Conservation (phyloP, 1,140 invertebrate genomes). For the Trichogramma pretiosum region DNA sequence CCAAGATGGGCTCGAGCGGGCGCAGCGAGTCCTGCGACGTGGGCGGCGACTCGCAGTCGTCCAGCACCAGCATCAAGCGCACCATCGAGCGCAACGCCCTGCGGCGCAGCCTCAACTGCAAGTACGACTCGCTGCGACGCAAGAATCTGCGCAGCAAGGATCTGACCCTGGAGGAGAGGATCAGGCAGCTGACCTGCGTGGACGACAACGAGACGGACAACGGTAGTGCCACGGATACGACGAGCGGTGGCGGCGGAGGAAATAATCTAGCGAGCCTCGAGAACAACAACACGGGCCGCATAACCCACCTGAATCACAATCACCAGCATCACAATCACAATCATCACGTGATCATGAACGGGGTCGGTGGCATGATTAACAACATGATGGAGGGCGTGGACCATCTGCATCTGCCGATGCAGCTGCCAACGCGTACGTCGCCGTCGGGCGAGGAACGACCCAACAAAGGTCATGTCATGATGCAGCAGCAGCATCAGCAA, state of each 20-base stretch:
- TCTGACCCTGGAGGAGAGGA: constrained; percentile 65
- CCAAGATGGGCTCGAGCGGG: constrained; percentile 42
- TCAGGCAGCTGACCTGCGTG: constrained; percentile 71
- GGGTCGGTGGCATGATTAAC: neutral
- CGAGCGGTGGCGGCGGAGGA: constrained; percentile 7
- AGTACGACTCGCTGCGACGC: constrained; percentile 47
- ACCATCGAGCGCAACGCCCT: constrained; percentile 68
- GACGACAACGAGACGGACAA: constrained; percentile 55
- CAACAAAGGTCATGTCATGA: constrained; percentile 2
- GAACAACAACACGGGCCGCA: constrained; percentile 7
- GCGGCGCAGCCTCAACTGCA: constrained; percentile 55
- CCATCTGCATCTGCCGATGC: constrained; percentile 15
- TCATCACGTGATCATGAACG: neutral
- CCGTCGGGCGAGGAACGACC: constrained; percentile 34
- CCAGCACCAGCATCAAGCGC: constrained; percentile 50
- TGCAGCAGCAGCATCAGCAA: constrained; percentile 26
- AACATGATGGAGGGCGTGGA: constrained; percentile 3
- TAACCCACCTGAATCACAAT: neutral
- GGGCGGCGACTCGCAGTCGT: constrained; percentile 13
- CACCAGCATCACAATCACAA: neutral
- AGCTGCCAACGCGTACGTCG: constrained; percentile 28
- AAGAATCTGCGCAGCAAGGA: constrained; percentile 41
- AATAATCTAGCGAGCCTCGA: constrained; percentile 16
- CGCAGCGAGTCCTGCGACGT: constrained; percentile 39
- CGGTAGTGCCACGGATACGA: neutral